phyloP scores from a whole-genome alignment of 2,888 invertebrate genomes.

The Cremastinae sp. region DNA sequence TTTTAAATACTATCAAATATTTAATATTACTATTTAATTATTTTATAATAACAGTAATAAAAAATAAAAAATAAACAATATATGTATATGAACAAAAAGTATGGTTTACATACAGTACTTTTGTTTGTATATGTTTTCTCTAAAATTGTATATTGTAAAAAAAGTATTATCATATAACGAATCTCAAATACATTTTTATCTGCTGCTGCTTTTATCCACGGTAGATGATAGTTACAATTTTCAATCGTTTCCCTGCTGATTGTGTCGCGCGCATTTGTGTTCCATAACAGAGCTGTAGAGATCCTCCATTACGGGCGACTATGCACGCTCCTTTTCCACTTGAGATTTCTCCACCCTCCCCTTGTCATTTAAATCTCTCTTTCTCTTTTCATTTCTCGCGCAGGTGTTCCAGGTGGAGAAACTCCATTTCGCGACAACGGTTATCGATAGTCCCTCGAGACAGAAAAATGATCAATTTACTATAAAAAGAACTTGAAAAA shows the following conservation, averaged over 20 bases:
- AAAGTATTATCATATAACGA: too few relatives aligned
- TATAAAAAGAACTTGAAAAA: constrained; percentile 11
- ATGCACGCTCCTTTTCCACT: constrained; percentile 36
- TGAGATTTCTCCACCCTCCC: neutral
- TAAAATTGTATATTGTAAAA: too few relatives aligned
- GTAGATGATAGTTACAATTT: constrained; percentile 25
- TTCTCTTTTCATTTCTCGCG: neutral
- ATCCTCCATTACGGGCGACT: constrained; percentile 3
- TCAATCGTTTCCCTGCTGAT: constrained; percentile 18
- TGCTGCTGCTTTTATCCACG: too few relatives aligned
- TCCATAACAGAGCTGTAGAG: constrained; percentile 8
- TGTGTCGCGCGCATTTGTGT: constrained; percentile 30
- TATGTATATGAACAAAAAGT: too few relatives aligned
- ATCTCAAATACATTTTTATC: too few relatives aligned
- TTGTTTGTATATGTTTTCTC: too few relatives aligned
- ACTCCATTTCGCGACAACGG: constrained; percentile 28
- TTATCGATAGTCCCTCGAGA: constrained; percentile 51
- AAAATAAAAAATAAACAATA: too few relatives aligned
- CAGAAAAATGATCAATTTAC: constrained; percentile 7
- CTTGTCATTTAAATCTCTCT: neutral
- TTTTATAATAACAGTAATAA: too few relatives aligned
- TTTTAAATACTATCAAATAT: too few relatives aligned
- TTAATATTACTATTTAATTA: too few relatives aligned
- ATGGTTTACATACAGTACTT: too few relatives aligned
- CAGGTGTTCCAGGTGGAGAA: constrained; percentile 26